Evolutionary conservation across 2,113 vertebrate genomes (phyloP).

Genomic region (Pangasianodon hypophthalmus): DNA sequence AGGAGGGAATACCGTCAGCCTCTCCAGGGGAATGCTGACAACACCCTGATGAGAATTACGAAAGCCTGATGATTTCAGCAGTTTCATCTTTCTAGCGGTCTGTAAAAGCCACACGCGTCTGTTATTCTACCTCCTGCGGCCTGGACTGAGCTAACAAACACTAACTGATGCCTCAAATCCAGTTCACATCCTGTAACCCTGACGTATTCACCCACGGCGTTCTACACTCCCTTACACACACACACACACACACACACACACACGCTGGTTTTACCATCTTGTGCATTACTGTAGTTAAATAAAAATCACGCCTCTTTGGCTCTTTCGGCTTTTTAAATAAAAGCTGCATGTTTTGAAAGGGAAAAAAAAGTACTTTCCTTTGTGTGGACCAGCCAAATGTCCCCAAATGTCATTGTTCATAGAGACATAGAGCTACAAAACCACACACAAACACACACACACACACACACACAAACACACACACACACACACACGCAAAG

Average conservation of each 20-base stretch:
- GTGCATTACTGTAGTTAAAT: not conserved
- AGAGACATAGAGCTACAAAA: conserved; percentile 1
- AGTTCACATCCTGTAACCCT: conserved; percentile 42
- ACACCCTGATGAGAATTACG: conserved; percentile 38
- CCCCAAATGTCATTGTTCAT: conserved; percentile 1
- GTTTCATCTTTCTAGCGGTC: conserved; percentile 33
- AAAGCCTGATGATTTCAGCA: conserved; percentile 36
- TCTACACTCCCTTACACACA: not conserved
- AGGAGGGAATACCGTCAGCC: conserved; percentile 18
- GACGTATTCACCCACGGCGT: not conserved
- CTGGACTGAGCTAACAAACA: conserved; percentile 31
- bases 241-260: conserved; percentile 19
- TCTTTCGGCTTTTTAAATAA: not conserved
- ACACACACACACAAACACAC: not conserved
- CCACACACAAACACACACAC: not conserved
- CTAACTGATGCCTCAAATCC: conserved; percentile 36
- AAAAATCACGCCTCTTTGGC: not conserved
- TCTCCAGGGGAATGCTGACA: conserved; percentile 21
- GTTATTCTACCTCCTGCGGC: conserved; percentile 41
- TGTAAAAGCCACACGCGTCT: conserved; percentile 32
- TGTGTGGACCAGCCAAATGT: not conserved
- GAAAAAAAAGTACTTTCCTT: not conserved
- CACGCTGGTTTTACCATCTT: not conserved
- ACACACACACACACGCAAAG: not conserved
- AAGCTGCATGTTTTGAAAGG: not conserved